Evolutionary conservation across 2,113 vertebrate genomes (phyloP).

Genomic region (Rattus norvegicus): GRCr8 NC_086028.1:75786501-75787000

Average conservation of each 20-base stretch:
- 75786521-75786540: no score
- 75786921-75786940: not conserved
- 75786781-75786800: not conserved
- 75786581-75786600: not conserved
- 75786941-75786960: not conserved
- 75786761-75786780: not conserved
- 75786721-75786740: not conserved
- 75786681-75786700: not conserved
- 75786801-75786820: not conserved
- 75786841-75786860: not conserved
- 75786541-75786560: no score
- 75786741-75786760: not conserved
- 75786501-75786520: not conserved
- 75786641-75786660: not conserved
- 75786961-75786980: constrained; percentile 44
- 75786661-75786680: not conserved
- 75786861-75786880: not conserved
- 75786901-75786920: not conserved
- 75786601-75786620: not conserved
- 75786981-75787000: constrained; percentile 36
- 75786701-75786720: not conserved
- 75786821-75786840: not conserved
- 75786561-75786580: not conserved
- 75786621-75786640: not conserved
- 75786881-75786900: not conserved